Evolutionary conservation across 1,140 invertebrate genomes (phyloP), one percentile per base, ranked within the genome.

Genomic region (Zophobas atratus): DNA sequence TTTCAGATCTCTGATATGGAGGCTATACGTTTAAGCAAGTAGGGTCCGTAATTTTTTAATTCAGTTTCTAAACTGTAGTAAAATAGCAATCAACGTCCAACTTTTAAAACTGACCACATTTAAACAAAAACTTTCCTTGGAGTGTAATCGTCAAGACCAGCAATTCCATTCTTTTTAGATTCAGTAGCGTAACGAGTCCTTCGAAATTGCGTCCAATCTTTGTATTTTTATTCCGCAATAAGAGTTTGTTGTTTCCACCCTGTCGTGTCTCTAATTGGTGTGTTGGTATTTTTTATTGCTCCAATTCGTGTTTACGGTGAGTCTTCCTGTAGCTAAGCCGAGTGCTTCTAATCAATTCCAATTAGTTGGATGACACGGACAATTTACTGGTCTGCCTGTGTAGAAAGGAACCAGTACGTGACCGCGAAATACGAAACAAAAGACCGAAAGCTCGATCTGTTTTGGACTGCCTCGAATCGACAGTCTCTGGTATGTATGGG

Each of bases 341-440:
- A 78, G 78, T 77, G 53, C 77, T 46, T 78, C 76, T 76, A 81
- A 79, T 80, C 80, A 80, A 81, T 80, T 81, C 76, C 78, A 81
- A 81, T 81, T 81, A 81, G 76, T 67, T 56, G 78, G 76, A 81
- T 80, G 80, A 81, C 80, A 78, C 56, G 75, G 75, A 75, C 78
- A 81, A 81, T 81, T 81, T 77, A 77, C 76, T 71, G 67, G 32
- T 34, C 74, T 55, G 73, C 72, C 57, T 78, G 78, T 77, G 41
- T 71, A 67, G 63, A 39, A 74, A 67, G 60, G 51, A 75, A 63
- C 48, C 71, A 74, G 72, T 75, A 78, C 79, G 79, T 80, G 79
- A 80, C 73, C 76, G 72, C 79, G 39, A 77, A 75, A 75, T 73
- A 75, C 76, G 70, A 74, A 77, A 80, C 72, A 77, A 75, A 76